Evolutionary conservation across 2,888 invertebrate species (phyloP).

Genomic region (Slavum lentiscoides): DNA sequence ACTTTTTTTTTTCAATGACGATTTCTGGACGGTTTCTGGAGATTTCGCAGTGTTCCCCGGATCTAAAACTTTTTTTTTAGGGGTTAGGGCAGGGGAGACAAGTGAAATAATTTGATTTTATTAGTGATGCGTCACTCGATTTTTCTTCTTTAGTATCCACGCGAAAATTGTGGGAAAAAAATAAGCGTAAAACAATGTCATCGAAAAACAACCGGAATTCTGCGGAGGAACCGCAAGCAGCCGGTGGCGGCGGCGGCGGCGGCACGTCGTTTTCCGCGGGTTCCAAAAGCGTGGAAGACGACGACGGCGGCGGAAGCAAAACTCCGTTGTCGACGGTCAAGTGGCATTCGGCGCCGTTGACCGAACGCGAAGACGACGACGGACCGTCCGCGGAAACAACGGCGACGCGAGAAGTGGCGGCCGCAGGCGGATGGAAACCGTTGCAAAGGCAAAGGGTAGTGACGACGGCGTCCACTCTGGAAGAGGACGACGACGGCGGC

Average conservation of each 20-base stretch:
- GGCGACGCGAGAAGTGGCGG: no score
- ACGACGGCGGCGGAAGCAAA: not conserved
- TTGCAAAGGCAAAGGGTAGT: constrained; percentile 32
- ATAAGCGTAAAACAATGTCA: not conserved
- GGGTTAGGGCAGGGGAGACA: no score
- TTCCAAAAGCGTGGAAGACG: constrained; percentile 17
- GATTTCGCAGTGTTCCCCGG: no score
- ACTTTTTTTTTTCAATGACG: no score
- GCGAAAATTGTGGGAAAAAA: no score
- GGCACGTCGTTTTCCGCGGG: not conserved
- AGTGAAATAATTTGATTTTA: no score
- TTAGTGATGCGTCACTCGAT: no score
- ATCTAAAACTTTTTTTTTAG: no score
- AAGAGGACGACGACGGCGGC: constrained; percentile 53
- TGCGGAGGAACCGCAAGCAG: not conserved
- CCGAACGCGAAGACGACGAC: constrained; percentile 1
- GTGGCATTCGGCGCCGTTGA: constrained; percentile 43
- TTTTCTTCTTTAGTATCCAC: no score
- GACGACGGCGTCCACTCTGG: constrained; percentile 10
- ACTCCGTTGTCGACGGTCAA: not conserved
- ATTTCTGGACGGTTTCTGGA: no score
- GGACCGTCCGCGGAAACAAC: not conserved
- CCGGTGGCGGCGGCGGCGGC: not conserved
- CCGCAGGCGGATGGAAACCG: constrained; percentile 13
- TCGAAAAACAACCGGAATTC: not conserved